These are phyloP conservation scores for Delphinus delphis DNA, from an alignment of 2,113 vertebrate species.

Conservation along the genomic window DNA sequence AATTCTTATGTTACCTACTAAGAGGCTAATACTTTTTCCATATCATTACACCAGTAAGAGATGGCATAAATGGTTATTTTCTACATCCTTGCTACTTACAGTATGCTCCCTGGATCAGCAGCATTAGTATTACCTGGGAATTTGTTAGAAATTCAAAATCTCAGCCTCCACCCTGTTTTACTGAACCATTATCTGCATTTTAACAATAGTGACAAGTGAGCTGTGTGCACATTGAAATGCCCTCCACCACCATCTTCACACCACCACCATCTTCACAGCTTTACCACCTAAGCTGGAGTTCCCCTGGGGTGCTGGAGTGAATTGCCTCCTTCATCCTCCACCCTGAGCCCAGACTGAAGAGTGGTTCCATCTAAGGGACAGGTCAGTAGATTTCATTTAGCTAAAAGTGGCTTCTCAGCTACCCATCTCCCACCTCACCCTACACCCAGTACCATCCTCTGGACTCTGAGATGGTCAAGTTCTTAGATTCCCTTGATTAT, in stretches of 20 bases:
- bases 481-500: not conserved
- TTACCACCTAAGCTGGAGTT: not conserved
- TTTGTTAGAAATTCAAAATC: not conserved
- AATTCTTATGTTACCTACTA: not conserved
- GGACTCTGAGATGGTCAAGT: not conserved
- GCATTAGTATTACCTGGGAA: not conserved
- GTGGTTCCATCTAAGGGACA: not conserved
- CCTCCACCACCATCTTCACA: not conserved
- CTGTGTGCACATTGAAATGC: too few relatives aligned
- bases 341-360: not conserved
- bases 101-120: not conserved
- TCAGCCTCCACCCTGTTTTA: not conserved
- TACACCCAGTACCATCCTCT: not conserved
- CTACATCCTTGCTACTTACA: not conserved
- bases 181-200: not conserved
- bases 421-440: not conserved
- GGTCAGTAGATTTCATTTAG: not conserved
- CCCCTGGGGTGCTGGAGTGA: not conserved
- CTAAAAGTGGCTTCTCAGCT: not conserved
- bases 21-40: not conserved
- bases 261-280: not conserved
- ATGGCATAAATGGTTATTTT: not conserved
- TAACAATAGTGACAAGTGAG: not conserved
- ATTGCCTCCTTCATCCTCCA: not conserved
- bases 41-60: not conserved